phyloP scores from a whole-genome alignment of 1,140 invertebrate species.

The Drosophila seguyi region DNA sequence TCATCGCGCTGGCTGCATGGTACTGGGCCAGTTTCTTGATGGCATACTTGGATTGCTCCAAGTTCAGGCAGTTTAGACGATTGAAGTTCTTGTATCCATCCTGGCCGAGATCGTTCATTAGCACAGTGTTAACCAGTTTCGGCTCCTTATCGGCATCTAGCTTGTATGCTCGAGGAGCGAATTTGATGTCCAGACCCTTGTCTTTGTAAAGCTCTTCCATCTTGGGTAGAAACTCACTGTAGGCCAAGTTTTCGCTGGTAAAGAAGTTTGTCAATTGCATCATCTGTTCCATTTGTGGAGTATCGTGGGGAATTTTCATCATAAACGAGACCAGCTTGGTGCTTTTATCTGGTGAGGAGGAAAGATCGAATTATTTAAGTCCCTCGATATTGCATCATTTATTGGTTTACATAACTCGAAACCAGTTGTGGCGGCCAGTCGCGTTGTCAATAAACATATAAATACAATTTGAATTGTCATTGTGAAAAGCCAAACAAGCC shows the following conservation, averaged over 20 bases:
- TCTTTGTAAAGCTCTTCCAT: constrained; percentile 59
- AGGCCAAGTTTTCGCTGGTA: constrained; percentile 56
- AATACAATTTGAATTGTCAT: constrained; percentile 3
- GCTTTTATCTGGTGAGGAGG: constrained; percentile 44
- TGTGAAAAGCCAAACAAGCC: constrained; percentile 7
- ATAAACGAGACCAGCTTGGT: constrained; percentile 60
- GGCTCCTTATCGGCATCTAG: constrained; percentile 41
- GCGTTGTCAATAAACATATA: neutral
- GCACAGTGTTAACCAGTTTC: constrained; percentile 65
- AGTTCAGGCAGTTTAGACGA: constrained; percentile 85
- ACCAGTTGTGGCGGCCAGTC: constrained; percentile 2
- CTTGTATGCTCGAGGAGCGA: constrained; percentile 56
- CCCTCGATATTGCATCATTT: neutral
- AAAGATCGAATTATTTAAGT: neutral
- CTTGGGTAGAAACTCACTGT: constrained; percentile 66
- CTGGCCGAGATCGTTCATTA: constrained; percentile 86
- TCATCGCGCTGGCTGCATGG: constrained; percentile 85
- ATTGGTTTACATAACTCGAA: neutral
- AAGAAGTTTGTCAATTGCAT: constrained; percentile 62
- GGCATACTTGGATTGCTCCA: constrained; percentile 85
- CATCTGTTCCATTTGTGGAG: constrained; percentile 59
- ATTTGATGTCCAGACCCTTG: constrained; percentile 57
- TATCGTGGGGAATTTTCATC: constrained; percentile 71
- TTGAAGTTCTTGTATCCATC: constrained; percentile 86
- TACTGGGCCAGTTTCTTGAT: constrained; percentile 86